A percentile compares a stretch with the other conserved stretches of the same genome.
Conservation (phyloP, 2,797 vertebrate species). For the Sylvia borin region DNA sequence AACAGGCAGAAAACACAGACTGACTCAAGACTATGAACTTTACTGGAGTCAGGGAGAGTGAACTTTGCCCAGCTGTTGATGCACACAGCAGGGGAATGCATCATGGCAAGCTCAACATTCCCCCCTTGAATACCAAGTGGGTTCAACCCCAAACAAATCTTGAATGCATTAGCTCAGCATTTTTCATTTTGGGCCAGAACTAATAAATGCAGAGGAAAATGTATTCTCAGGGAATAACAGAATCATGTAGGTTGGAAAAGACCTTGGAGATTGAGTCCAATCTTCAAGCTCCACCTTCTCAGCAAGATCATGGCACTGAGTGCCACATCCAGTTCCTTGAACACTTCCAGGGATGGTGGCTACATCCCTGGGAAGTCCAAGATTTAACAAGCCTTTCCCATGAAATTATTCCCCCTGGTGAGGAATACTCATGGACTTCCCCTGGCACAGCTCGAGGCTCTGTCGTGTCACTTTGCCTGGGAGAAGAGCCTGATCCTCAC, state of each 20-base stretch:
- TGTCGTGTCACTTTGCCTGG: not conserved
- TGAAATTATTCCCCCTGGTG: not conserved
- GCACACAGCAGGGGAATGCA: not conserved
- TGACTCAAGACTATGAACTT: not conserved
- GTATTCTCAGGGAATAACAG: not conserved
- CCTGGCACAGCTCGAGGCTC: not conserved
- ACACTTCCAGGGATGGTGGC: not conserved
- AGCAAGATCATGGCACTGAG: not conserved
- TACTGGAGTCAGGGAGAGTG: not conserved
- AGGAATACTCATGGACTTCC: not conserved
- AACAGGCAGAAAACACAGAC: not conserved
- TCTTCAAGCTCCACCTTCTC: not conserved
- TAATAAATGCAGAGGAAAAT: not conserved
- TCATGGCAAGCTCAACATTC: not conserved
- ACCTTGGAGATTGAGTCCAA: rapidly evolving
- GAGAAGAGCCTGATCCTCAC: not conserved
- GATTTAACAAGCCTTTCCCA: no score
- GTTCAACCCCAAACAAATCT: not conserved
- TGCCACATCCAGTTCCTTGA: not conserved
- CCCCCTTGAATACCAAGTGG: not conserved
- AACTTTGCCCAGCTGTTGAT: not conserved
- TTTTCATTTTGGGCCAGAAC: not conserved
- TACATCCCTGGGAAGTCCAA: not conserved
- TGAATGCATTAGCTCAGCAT: not conserved
- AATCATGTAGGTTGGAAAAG: not conserved